Base-by-base conservation (phyloP, 1,140 invertebrate species). In the Penaeus japonicus region DNA sequence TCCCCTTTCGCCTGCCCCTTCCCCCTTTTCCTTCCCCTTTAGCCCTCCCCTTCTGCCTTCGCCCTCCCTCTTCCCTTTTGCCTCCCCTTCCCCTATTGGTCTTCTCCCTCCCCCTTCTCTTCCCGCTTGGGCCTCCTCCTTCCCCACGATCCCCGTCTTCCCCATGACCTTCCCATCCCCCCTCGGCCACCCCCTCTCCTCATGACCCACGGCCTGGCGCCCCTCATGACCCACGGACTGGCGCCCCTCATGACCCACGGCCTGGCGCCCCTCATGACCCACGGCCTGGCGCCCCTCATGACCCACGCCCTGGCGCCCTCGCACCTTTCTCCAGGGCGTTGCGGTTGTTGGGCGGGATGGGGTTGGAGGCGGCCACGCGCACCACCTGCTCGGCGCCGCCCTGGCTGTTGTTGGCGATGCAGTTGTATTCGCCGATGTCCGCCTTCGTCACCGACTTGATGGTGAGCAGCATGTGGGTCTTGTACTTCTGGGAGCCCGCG, bases 341-440 rank as follows among this genome's bases (percentile, higher is more conserved):
- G 22, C 81, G 79, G 73, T 89, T 89, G 62, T 89, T 89, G 62
- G 47, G 39, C 5, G 30, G 65, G 7, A 89, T 47, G 27, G 88
- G 75, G 30, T 39, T 55, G 10, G 90, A 89, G 10, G 85, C 90
- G 1, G 88, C 89, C 17, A 90, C 84, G 47, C 92, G 27, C 92
- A 99, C 97, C 89, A 95, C 95, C 92, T 96, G 97, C 91, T 97
- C 96, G 32, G 97, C 97, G 92, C 96, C 96, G 4, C 97, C 97
- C 4, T 98, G 93, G 7, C 96, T 96, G 93, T 99, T 99, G 91
- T 97, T 97, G 12, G 97, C 97, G 70, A 97, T 96, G 92, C 98
- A 99, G 92, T 96, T 94, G 93, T 98, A 98, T 0, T 95, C 95
- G n/a, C 97, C 97, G 55, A 96, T 95, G 92, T 99, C 97, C 30